These are phyloP conservation scores for Clarias laeviceps DNA, from an alignment of 2,797 vertebrate species.

Conservation along the genomic window DNA sequence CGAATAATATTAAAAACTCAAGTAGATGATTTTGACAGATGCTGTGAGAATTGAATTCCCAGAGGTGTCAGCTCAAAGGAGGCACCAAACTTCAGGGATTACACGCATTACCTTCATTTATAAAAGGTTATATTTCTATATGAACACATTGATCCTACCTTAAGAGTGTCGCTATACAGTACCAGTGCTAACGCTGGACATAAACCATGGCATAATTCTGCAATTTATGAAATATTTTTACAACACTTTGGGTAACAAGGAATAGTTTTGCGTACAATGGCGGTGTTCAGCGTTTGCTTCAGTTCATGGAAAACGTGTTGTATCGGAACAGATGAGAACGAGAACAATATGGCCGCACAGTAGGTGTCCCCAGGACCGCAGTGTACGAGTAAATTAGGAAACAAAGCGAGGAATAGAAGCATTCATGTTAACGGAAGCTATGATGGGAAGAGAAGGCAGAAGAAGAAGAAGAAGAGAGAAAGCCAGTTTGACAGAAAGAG, in stretches of 20 bases:
- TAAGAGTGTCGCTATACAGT: not conserved
- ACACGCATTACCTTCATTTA: slow-evolving; percentile 50
- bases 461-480: slow-evolving; percentile 64
- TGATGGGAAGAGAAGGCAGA: slow-evolving; percentile 46
- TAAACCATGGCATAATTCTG: not conserved
- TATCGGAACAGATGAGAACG: slow-evolving; percentile 49
- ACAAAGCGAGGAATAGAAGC: slow-evolving; percentile 54
- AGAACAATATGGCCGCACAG: slow-evolving; percentile 46
- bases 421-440: not conserved
- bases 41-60: slow-evolving; percentile 53
- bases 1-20: slow-evolving; percentile 44
- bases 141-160: slow-evolving; percentile 30
- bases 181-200: slow-evolving; percentile 1
- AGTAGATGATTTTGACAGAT: slow-evolving; percentile 54
- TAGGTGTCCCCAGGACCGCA: slow-evolving; percentile 36
- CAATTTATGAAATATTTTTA: not conserved
- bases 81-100: slow-evolving; percentile 47
- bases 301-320: slow-evolving; percentile 22
- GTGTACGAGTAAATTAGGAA: slow-evolving; percentile 53
- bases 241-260: slow-evolving; percentile 1
- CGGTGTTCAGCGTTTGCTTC: not conserved
- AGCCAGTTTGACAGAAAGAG: slow-evolving; percentile 68
- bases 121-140: slow-evolving; percentile 50
- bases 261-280: not conserved
- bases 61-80: slow-evolving; percentile 51